These are phyloP conservation scores for Perca fluviatilis DNA, from an alignment of 2,113 vertebrate genomes.

Conservation along the genomic window DNA sequence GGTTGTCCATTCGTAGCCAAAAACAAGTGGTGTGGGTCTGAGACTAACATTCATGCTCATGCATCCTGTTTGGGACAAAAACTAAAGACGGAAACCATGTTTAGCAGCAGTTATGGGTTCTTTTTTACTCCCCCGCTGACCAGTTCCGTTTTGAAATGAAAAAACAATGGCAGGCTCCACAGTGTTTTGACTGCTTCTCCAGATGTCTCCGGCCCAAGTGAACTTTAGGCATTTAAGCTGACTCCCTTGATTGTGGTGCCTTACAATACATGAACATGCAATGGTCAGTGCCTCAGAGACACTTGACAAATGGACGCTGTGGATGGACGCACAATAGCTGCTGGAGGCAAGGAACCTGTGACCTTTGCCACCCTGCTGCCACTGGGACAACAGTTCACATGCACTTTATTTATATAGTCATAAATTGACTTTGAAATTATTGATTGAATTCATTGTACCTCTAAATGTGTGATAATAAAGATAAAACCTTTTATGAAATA, in stretches of 20 bases:
- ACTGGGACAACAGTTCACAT: not conserved
- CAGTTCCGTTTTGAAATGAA: slow-evolving; percentile 70
- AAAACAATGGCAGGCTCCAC: slow-evolving; percentile 75
- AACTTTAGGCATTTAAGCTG: slow-evolving; percentile 22
- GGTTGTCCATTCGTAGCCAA: slow-evolving; percentile 40
- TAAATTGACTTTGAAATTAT: not conserved
- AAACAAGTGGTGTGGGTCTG: slow-evolving; percentile 45
- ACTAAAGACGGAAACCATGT: slow-evolving; percentile 77
- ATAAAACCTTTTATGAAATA: not conserved
- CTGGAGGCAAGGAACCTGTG: not conserved
- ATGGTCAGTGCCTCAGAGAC: slow-evolving; percentile 24
- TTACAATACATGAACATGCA: slow-evolving; percentile 51
- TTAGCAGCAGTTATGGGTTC: slow-evolving; percentile 43
- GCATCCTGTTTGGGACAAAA: slow-evolving; percentile 80
- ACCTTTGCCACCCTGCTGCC: slow-evolving; percentile 14
- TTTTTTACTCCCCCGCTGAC: slow-evolving; percentile 60
- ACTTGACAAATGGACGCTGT: slow-evolving; percentile 15
- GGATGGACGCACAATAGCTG: slow-evolving; percentile 15
- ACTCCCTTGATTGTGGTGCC: slow-evolving; percentile 63
- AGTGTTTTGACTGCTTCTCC: slow-evolving; percentile 80
- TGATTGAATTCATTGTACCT: not conserved
- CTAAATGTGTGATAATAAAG: not conserved
- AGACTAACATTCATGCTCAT: slow-evolving; percentile 55
- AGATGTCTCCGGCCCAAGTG: slow-evolving; percentile 75
- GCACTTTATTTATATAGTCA: not conserved